Evolutionary conservation across 2,797 vertebrate species (phyloP).

Genomic region (Poecilia gillii): DNA sequence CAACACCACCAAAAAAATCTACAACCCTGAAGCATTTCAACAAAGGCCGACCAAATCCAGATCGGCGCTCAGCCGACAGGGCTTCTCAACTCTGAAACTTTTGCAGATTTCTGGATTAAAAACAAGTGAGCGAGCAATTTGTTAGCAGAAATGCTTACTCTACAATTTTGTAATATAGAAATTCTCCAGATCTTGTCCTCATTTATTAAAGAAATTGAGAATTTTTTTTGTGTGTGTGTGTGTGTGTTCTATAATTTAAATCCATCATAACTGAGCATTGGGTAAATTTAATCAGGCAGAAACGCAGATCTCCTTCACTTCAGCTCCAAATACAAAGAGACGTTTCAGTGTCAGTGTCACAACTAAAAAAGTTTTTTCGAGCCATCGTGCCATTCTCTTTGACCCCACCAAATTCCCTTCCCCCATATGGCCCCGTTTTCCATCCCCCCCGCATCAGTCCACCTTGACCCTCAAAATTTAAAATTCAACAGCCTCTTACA

Average conservation of each 20-base stretch:
- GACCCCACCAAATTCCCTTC: slow-evolving; percentile 64
- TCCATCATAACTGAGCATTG: slow-evolving; percentile 5
- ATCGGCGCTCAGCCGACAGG: not conserved
- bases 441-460: slow-evolving; percentile 54
- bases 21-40: not conserved
- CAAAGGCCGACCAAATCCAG: slow-evolving; percentile 9
- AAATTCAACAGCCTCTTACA: slow-evolving; percentile 79
- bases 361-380: slow-evolving; percentile 53
- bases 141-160: not conserved
- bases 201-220: not conserved
- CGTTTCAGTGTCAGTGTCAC: slow-evolving; percentile 37
- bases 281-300: slow-evolving; percentile 22
- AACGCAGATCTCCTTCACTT: slow-evolving; percentile 13
- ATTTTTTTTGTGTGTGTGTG: not conserved
- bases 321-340: slow-evolving; percentile 2
- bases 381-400: slow-evolving; percentile 56
- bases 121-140: not conserved
- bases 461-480: slow-evolving; percentile 85
- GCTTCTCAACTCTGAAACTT: slow-evolving; percentile 2
- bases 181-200: not conserved
- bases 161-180: not conserved
- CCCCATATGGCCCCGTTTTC: slow-evolving; percentile 57
- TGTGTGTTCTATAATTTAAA: not conserved
- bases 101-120: not conserved
- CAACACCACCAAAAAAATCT: not conserved